Conservation (phyloP, 2,113 vertebrate genomes). For the Erythrolamprus reginae region DNA sequence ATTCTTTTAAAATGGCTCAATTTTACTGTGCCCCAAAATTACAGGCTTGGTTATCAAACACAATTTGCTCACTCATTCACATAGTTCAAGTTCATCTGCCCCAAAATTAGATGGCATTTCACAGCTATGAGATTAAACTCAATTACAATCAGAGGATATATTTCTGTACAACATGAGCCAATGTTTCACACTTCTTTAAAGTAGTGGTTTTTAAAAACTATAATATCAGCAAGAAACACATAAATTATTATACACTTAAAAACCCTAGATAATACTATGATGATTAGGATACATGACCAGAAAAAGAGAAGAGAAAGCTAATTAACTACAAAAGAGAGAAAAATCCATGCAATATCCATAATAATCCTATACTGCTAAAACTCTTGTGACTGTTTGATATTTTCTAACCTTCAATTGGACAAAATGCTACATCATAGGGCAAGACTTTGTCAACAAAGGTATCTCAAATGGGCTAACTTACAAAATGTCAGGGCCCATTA, state of each 20-base stretch:
- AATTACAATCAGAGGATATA: background rate
- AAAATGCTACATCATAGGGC: background rate
- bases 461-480: background rate
- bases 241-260: background rate
- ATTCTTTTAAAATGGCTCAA: background rate
- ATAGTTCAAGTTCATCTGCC: background rate
- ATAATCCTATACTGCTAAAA: background rate
- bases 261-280: background rate
- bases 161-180: background rate
- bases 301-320: background rate
- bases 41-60: background rate
- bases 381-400: background rate
- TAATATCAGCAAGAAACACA: background rate
- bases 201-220: background rate
- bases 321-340: background rate
- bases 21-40: background rate
- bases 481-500: background rate
- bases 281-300: background rate
- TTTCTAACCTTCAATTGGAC: background rate
- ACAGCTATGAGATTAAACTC: background rate
- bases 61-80: background rate
- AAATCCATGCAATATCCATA: background rate
- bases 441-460: background rate
- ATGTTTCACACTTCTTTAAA: background rate
- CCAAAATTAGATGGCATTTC: background rate